phyloP scores from a whole-genome alignment of 92 coral and sea anemone genomes.

The Palythoa caribaeorum region DNA sequence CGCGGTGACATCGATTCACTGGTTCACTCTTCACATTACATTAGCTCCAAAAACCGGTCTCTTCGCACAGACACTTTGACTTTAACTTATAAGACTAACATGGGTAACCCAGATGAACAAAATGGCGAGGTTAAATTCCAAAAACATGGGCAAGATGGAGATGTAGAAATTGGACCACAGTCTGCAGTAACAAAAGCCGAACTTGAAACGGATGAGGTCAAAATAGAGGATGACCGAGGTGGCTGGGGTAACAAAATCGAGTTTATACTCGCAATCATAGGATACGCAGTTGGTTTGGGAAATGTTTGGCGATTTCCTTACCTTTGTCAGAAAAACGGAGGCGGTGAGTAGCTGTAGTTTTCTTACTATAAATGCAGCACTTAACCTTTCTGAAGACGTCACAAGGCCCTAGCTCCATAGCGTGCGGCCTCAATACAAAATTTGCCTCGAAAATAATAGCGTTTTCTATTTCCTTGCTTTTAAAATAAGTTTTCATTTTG shows the following conservation, averaged over 20 bases:
- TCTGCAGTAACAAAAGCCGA: constrained; percentile 32
- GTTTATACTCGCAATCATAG: constrained; percentile 41
- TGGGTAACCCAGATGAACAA: constrained; percentile 19
- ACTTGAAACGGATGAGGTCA: constrained; percentile 33
- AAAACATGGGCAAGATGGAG: constrained; percentile 15
- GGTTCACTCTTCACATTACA: not conserved
- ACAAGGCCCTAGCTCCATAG: too few species aligned
- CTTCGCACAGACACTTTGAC: not conserved
- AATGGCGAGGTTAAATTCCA: constrained; percentile 34
- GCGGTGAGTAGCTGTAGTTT: constrained; percentile 12
- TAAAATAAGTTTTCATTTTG: not conserved
- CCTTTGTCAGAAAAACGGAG: constrained; percentile 48
- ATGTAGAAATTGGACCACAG: constrained; percentile 38
- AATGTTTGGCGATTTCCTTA: constrained; percentile 54
- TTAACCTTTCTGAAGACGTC: not conserved
- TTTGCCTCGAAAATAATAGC: not conserved
- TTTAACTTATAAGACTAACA: not conserved
- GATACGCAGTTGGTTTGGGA: constrained; percentile 44
- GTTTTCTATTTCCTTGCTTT: not conserved
- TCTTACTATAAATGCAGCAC: not conserved
- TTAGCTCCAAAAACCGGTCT: not conserved
- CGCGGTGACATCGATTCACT: constrained; percentile 27
- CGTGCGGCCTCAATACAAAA: not conserved
- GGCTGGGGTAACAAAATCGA: constrained; percentile 44
- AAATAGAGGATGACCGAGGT: constrained; percentile 40